These are phyloP conservation scores for Drosophila tropicalis DNA, from an alignment of 1,140 invertebrate genomes.

Conservation along the genomic window DNA sequence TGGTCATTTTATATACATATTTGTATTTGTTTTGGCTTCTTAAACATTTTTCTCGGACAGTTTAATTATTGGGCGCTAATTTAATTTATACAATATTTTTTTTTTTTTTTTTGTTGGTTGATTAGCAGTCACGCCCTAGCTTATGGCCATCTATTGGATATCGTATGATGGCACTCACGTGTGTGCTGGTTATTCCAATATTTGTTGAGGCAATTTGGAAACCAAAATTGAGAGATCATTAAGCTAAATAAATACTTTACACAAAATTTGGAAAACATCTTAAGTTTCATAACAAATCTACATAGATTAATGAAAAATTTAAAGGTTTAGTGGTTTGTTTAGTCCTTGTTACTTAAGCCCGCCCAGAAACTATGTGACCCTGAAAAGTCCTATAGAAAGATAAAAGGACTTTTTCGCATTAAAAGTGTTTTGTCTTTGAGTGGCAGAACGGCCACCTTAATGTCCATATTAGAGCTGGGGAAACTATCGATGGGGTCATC, in stretches of 20 bases:
- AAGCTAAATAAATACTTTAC: background rate
- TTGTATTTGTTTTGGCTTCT: conserved; percentile 47
- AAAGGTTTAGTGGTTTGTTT: no score
- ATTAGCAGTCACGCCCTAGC: conserved; percentile 10
- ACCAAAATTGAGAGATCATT: background rate
- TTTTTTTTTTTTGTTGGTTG: background rate
- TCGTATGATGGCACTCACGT: conserved; percentile 37
- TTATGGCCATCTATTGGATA: conserved; percentile 4
- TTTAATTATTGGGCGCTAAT: conserved; percentile 68
- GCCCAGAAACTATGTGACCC: no score
- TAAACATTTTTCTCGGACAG: conserved; percentile 51
- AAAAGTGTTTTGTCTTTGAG: no score
- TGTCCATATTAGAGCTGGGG: no score
- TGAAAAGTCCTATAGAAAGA: no score
- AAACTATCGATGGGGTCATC: no score
- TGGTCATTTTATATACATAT: conserved; percentile 42
- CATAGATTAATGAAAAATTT: no score
- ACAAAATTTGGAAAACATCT: background rate
- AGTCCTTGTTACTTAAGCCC: no score
- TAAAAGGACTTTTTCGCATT: no score
- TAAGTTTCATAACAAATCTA: no score
- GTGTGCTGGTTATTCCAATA: conserved; percentile 11
- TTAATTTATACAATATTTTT: conserved; percentile 16
- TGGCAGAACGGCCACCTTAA: no score
- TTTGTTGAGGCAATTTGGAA: background rate